phyloP scores from a whole-genome alignment of 2,113 vertebrate species.

The Lipotes vexillifer region DNA sequence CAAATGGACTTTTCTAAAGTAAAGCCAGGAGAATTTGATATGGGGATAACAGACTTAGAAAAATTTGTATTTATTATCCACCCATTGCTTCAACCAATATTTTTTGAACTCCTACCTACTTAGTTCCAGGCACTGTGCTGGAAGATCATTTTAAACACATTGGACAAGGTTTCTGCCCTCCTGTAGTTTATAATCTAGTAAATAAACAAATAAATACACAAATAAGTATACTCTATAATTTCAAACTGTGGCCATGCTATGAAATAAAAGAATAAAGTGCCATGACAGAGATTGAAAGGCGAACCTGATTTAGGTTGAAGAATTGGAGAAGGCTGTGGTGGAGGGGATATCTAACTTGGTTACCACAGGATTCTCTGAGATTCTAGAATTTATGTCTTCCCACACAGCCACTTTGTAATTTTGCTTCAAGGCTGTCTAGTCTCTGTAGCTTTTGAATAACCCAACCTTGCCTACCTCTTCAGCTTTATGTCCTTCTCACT shows the following conservation, averaged over 20 bases:
- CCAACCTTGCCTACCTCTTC: neutral
- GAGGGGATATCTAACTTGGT: neutral
- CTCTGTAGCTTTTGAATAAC: neutral
- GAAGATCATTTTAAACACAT: neutral
- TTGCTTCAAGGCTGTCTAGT: neutral
- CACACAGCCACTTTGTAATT: neutral
- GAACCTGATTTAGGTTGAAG: neutral
- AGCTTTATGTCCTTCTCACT: neutral
- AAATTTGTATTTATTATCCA: neutral
- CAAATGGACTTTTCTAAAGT: neutral
- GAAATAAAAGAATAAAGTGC: neutral
- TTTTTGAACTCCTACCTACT: neutral
- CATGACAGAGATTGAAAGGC: neutral
- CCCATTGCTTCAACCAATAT: neutral
- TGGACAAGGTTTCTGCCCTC: neutral
- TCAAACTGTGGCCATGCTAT: neutral
- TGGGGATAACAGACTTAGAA: neutral
- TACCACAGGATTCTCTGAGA: neutral
- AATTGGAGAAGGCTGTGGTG: neutral
- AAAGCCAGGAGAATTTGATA: neutral
- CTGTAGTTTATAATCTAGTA: neutral
- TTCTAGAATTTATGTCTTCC: neutral
- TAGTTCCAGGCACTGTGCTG: neutral
- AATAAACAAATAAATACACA: neutral
- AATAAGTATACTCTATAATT: neutral